Base-by-base conservation (phyloP, 2,888 invertebrate species). In the Diogma glabrata region DNA sequence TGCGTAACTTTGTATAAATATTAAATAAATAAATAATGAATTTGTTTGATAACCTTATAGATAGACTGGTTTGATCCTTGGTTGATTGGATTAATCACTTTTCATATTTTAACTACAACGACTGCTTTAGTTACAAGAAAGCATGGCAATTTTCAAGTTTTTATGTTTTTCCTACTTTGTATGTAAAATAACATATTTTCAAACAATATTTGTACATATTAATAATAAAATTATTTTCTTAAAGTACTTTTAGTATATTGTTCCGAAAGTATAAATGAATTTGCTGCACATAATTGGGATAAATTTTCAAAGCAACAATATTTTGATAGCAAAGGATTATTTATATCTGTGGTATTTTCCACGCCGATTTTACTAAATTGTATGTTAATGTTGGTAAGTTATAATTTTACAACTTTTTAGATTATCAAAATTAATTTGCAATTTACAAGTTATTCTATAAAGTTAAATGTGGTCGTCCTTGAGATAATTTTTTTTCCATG, bases 261-360 rank as follows among this genome's bases (percentile, higher is more conserved):
- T 65, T 89, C 93, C 19, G 92, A 93, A 71, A 85, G 78, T 60
- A 87, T 94, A 58, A 94, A 94, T 66, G 84, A 89, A 72, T 78
- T 88, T 56, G 93, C 91, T 3, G 89, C 93, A 0, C 76, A 76
- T 56, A 84, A 93, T 68, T 93, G 91, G 90, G 80, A 83, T 61
- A 72, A 82, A 53, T 92, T 94, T 69, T 87, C 93, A 0, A 79
- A 82, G 59, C 91, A 94, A 61, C 93, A 93, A 65, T 94, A 93
- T 69, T 94, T 94, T 67, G 94, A 94, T 68, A 87, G 87, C 61
- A 87, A 87, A 72, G 94, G 94, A 17, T 74, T 93, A 50, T 94
- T 94, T 67, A 92, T 94, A 75, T 93, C 93, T 1, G 79, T 91
- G 10, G 88, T 93, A 19, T 92, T 92, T 70, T 93, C 91, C n/a